phyloP scores from a whole-genome alignment of 1,140 invertebrate species.

The Belonocnema kinseyi region DNA sequence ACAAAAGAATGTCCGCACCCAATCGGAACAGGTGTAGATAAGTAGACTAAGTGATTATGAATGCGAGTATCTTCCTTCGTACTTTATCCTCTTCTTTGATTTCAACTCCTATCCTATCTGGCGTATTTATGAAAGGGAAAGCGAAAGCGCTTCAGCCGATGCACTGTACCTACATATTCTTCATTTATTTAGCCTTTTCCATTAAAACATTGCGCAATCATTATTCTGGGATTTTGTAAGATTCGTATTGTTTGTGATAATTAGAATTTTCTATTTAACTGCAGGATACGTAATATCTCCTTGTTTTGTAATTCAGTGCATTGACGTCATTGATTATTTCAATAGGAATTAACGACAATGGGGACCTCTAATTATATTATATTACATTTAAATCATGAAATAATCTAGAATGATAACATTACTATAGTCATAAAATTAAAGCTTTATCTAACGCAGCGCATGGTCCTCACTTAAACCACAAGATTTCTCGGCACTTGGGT shows the following conservation, averaged over 20 bases:
- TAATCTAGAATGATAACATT: too few species aligned
- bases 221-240: neutral
- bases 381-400: too few species aligned
- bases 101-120: neutral
- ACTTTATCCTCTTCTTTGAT: conserved; percentile 3
- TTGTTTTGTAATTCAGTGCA: neutral
- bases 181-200: conserved; percentile 4
- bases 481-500: too few species aligned
- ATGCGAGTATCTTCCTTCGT: neutral
- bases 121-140: neutral
- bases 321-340: neutral
- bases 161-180: neutral
- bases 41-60: conserved; percentile 7
- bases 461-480: too few species aligned
- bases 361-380: too few species aligned
- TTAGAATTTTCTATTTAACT: conserved; percentile 5
- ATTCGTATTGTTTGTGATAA: neutral
- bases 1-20: neutral
- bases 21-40: neutral
- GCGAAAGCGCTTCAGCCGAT: neutral
- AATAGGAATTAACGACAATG: neutral
- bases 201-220: conserved; percentile 1
- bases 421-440: too few species aligned
- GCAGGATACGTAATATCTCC: neutral
- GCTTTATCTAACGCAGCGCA: too few species aligned